Conservation (phyloP, 1,140 invertebrate species). For the Pseudachorutes palmiensis region DNA sequence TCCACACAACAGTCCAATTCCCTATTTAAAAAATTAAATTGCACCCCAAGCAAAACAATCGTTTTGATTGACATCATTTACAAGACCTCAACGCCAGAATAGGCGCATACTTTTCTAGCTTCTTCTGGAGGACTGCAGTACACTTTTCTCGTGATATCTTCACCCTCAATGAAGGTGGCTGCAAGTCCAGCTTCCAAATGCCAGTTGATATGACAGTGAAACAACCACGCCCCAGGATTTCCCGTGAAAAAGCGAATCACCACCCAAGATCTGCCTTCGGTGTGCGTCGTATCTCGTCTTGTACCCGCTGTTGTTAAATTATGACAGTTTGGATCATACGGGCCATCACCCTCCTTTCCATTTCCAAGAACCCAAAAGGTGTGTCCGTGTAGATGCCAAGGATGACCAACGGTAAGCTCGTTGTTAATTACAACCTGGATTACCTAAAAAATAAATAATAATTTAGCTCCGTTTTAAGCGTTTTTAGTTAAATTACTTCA, state of each 20-base stretch:
- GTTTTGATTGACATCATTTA: no score
- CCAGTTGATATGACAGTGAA: constrained; percentile 22
- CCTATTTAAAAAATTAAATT: no score
- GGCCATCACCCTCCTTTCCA: background rate
- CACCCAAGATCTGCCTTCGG: background rate
- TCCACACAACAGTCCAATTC: no score
- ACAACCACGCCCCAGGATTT: constrained; percentile 12
- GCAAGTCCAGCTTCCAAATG: constrained; percentile 1
- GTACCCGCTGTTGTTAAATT: background rate
- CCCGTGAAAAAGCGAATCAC: background rate
- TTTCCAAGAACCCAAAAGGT: constrained; percentile 14
- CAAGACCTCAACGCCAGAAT: background rate
- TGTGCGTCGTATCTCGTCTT: background rate
- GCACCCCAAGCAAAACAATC: no score
- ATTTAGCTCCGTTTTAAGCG: background rate
- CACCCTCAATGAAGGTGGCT: background rate
- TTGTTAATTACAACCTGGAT: constrained; percentile 10
- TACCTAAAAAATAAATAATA: background rate
- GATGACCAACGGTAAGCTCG: background rate
- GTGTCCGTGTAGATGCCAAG: constrained; percentile 12
- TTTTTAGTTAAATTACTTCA: background rate
- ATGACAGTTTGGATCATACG: background rate
- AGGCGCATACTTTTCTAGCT: background rate
- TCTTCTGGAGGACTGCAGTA: background rate
- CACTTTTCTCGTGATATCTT: background rate